Conservation (phyloP, 1,140 invertebrate species). For the Ips nitidus region DNA sequence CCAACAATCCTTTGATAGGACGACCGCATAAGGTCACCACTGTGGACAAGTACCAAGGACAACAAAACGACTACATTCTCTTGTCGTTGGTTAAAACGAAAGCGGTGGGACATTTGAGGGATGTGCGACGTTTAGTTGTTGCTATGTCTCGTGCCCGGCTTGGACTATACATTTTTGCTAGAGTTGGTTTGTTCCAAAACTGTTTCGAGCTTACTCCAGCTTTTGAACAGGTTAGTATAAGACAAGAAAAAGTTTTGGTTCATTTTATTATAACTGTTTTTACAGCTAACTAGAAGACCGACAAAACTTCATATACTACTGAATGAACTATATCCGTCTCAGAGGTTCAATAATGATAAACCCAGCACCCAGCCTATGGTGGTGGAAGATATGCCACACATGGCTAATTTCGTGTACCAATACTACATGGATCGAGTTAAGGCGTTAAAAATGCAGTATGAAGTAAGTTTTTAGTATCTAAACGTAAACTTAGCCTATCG, state of each 20-base stretch:
- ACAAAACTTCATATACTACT: slow-evolving; percentile 75
- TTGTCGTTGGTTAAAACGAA: slow-evolving; percentile 94
- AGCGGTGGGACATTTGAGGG: slow-evolving; percentile 94
- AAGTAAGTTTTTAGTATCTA: slow-evolving; percentile 47
- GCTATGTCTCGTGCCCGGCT: slow-evolving; percentile 97
- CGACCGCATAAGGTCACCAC: slow-evolving; percentile 91
- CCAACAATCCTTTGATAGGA: slow-evolving; percentile 95
- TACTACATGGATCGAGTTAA: slow-evolving; percentile 81
- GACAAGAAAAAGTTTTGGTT: slow-evolving; percentile 11
- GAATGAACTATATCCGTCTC: slow-evolving; percentile 75
- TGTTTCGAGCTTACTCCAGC: slow-evolving; percentile 96
- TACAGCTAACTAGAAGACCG: slow-evolving; percentile 65
- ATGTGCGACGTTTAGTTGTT: slow-evolving; percentile 94
- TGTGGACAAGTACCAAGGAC: slow-evolving; percentile 99
- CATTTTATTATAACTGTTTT: not conserved
- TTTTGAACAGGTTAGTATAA: slow-evolving; percentile 76
- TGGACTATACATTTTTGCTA: slow-evolving; percentile 94
- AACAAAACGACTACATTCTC: slow-evolving; percentile 98
- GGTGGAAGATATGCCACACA: slow-evolving; percentile 87
- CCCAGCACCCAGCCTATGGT: slow-evolving; percentile 53
- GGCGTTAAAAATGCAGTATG: slow-evolving; percentile 60
- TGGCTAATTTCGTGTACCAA: slow-evolving; percentile 91
- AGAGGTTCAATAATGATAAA: slow-evolving; percentile 56
- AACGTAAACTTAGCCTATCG: not conserved
- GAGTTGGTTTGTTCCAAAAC: slow-evolving; percentile 90